Base-by-base conservation (phyloP, 2,797 vertebrate genomes). In the Clarias fuscus region DNA sequence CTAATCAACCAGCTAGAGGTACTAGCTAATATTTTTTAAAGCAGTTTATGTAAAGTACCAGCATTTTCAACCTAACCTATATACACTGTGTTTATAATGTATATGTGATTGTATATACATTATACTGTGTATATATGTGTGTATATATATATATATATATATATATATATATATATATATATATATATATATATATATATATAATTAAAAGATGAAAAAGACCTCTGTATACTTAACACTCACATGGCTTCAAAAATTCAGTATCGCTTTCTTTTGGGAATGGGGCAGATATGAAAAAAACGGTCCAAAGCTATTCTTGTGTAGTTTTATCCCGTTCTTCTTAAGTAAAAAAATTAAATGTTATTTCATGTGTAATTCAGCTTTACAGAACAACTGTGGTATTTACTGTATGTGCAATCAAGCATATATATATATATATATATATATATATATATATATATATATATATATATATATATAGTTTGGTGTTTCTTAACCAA, bases 1-100 rank as follows among this genome's bases (percentile, higher is more conserved):
- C 91, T 99, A 56, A 93, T 99, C 10, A 98, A 98, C 93, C 98
- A 99, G 58, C 95, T 99, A 20, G 97, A 99, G 96, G 98, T 99
- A 92, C 81, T 88, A 78, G 81, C 5, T 61, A 10, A 33, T 18
- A 22, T 83, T 79, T 84, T 20, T 43, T 59, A 5, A 82, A 56
- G n/a, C 3, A 20, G 20, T 67, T 82, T 65, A 0, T 65, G 10
- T 53, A 56, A 33, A 40, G 8, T 7, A 10, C 6, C 43, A 10
- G 8, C 43, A 11, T 48, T 48, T 48, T 48, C 43, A 48, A 5
- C 7, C 1, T 20, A 27, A 48, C 30, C 20, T 53, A 6, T 67
- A 82, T 64, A 27, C 15, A 67, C 37, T 18, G 37, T 27, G 15
- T 67, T 4, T 82, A 18, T 33, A 10, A 24, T 71, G 53, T 33